A percentile compares a stretch with the other conserved stretches of the same genome.
Evolutionary conservation across 2,113 vertebrate genomes (phyloP).

Genomic region (Natator depressus): DNA sequence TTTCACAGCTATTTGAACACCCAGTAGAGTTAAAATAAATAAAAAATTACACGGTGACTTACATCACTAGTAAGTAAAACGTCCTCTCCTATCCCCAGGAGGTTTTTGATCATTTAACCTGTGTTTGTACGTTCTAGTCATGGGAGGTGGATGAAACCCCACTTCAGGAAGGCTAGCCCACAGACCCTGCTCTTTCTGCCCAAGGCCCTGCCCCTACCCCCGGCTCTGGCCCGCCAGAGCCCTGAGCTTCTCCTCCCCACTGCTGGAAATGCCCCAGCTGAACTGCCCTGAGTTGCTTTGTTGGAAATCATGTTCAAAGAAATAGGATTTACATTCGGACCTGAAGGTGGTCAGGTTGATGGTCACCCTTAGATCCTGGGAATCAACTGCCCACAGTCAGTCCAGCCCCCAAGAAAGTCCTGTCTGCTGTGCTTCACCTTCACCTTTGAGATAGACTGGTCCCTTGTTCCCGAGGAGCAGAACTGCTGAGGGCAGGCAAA

Average conservation of each 20-base stretch:
- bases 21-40: neutral
- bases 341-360: neutral
- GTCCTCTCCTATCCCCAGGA: neutral
- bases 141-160: too few relatives aligned
- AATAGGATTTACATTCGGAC: neutral
- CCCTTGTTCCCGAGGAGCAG: neutral
- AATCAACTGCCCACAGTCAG: neutral
- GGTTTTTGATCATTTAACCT: neutral
- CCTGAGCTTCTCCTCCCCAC: too few relatives aligned
- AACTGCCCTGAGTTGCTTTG: neutral
- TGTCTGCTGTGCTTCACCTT: neutral
- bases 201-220: too few relatives aligned
- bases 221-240: too few relatives aligned
- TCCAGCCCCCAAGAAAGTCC: neutral
- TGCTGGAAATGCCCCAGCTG: too few relatives aligned
- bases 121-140: neutral
- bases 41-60: neutral
- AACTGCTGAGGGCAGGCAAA: neutral
- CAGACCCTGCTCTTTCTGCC: too few relatives aligned
- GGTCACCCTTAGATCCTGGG: neutral
- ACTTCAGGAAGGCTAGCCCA: too few relatives aligned
- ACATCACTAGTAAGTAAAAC: neutral
- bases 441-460: rapidly evolving
- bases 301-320: rapidly evolving
- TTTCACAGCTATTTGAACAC: neutral